Evolutionary conservation across 2,888 invertebrate species (phyloP).

Genomic region (Ramazzottius varieornatus): DNA sequence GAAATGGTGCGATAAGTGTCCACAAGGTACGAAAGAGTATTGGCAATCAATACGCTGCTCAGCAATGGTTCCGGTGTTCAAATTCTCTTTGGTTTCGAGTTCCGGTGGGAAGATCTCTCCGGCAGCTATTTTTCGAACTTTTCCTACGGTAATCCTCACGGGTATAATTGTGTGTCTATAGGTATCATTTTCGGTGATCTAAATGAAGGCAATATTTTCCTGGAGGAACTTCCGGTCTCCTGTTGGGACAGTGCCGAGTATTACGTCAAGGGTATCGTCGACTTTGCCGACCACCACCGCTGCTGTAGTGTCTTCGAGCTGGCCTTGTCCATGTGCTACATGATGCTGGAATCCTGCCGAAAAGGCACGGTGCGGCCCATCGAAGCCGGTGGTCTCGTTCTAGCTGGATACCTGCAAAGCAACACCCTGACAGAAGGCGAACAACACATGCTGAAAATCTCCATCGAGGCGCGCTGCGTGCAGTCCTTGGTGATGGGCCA

Average conservation of each 20-base stretch:
- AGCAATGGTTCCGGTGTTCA: no score
- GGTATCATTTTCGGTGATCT: background rate
- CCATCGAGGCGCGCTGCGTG: background rate
- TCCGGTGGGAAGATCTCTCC: no score
- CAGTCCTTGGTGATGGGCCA: background rate
- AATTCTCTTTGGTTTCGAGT: no score
- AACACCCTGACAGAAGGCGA: background rate
- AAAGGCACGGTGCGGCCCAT: background rate
- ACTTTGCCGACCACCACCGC: background rate
- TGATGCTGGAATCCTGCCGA: background rate
- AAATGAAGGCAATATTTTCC: background rate
- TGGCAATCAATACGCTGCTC: no score
- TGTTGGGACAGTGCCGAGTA: background rate
- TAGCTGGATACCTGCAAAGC: background rate
- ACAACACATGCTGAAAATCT: background rate
- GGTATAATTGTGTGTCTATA: background rate
- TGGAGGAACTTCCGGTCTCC: background rate
- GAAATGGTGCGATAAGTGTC: no score
- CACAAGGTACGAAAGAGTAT: no score
- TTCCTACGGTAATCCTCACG: no score
- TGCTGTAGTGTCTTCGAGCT: background rate
- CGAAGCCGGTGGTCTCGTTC: background rate
- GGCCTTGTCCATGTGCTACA: background rate
- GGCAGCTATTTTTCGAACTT: no score
- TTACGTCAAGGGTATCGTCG: background rate